Conservation (phyloP, 2,888 invertebrate genomes). For the Campoplex capitator region DNA sequence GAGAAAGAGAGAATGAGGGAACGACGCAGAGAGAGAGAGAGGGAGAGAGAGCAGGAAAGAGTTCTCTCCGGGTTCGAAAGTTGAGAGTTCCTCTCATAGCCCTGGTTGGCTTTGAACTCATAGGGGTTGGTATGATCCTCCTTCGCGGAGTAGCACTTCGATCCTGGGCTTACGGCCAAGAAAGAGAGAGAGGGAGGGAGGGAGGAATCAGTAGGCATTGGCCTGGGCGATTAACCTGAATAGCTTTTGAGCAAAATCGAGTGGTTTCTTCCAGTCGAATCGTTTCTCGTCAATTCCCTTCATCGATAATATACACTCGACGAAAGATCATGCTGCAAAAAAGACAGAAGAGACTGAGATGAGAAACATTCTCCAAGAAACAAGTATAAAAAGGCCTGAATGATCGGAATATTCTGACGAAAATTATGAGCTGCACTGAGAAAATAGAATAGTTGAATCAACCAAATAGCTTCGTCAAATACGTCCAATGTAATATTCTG, state of each 20-base stretch:
- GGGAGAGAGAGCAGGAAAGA: constrained; percentile 11
- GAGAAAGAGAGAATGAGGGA: constrained; percentile 4
- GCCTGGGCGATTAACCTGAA: constrained; percentile 64
- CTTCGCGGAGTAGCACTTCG: constrained; percentile 13
- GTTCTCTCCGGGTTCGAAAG: background rate
- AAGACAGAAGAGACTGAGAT: background rate
- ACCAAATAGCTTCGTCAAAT: too few species aligned
- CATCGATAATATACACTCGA: constrained; percentile 18
- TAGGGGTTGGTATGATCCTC: constrained; percentile 4
- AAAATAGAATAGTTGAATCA: background rate
- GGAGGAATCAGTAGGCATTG: constrained; percentile 50
- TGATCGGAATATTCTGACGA: background rate
- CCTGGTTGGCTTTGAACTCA: constrained; percentile 23
- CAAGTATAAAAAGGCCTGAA: background rate
- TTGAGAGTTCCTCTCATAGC: constrained; percentile 3
- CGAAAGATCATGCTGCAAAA: background rate
- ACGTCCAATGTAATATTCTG: too few species aligned
- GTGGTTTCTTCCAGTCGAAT: constrained; percentile 58
- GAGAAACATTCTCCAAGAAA: too few species aligned
- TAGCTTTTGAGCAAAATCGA: constrained; percentile 59
- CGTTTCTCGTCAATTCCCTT: constrained; percentile 37
- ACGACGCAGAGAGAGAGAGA: background rate
- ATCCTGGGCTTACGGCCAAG: constrained; percentile 23
- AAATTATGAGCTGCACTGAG: constrained; percentile 15
- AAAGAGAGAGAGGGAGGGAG: background rate